A percentile compares a stretch with the other conserved stretches of the same genome.
Evolutionary conservation across 2,113 vertebrate species (phyloP).

Genomic region (Acinonyx jubatus): DNA sequence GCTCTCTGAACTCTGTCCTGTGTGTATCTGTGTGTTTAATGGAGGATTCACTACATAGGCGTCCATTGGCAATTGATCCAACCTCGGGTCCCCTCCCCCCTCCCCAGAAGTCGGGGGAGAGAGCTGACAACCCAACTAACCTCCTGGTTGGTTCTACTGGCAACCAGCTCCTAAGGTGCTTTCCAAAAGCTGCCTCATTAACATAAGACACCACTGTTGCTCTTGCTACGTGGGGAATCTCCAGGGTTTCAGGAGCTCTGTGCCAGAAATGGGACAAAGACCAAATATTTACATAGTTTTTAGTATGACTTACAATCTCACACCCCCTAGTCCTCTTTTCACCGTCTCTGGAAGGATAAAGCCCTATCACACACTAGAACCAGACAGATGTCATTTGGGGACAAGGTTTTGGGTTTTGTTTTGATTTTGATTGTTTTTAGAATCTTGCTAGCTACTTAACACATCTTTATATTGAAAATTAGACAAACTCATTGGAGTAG

Average conservation of each 20-base stretch:
- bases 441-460: background rate
- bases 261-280: background rate
- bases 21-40: background rate
- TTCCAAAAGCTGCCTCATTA: background rate
- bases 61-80: background rate
- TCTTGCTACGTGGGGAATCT: background rate
- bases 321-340: background rate
- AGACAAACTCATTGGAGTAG: background rate
- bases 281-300: background rate
- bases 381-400: background rate
- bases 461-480: background rate
- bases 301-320: background rate
- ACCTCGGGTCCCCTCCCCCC: background rate
- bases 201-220: background rate
- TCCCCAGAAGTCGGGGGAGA: background rate
- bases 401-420: background rate
- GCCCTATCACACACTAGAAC: background rate
- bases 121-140: background rate
- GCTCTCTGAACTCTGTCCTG: background rate
- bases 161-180: background rate
- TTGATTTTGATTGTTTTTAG: background rate
- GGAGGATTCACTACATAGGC: background rate
- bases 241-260: background rate
- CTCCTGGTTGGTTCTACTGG: background rate
- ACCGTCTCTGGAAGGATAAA: background rate